These are phyloP conservation scores for Rhyacichthys aspro DNA, from an alignment of 2,797 vertebrate genomes.

Conservation along the genomic window DNA sequence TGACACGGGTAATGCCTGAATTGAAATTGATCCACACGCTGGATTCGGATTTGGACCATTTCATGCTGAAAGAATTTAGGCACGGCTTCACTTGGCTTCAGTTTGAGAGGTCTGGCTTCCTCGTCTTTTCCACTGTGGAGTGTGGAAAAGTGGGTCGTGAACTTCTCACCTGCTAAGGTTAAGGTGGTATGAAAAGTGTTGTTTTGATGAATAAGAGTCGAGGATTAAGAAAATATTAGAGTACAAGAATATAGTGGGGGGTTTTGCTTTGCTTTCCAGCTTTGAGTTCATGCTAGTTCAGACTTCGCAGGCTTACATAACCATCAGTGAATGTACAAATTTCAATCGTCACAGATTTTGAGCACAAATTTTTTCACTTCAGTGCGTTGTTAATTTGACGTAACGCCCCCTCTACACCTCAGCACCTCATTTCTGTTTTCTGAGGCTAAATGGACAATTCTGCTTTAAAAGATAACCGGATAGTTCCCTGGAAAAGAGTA, in stretches of 20 bases:
- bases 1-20: slow-evolving; percentile 34
- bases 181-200: slow-evolving; percentile 9
- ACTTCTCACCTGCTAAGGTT: slow-evolving; percentile 44
- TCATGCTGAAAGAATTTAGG: slow-evolving; percentile 45
- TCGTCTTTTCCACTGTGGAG: slow-evolving; percentile 25
- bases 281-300: no score
- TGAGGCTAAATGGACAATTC: no score
- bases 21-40: slow-evolving; percentile 45
- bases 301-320: no score
- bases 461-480: no score
- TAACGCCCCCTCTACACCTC: no score
- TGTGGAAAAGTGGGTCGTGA: slow-evolving; percentile 39
- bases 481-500: no score
- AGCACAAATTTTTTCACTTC: no score
- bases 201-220: slow-evolving; percentile 4
- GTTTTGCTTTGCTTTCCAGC: no score
- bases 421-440: no score
- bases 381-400: no score
- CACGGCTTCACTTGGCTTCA: slow-evolving; percentile 34
- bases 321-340: no score
- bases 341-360: no score
- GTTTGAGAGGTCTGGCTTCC: slow-evolving; percentile 19
- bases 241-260: background rate
- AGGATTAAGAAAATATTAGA: background rate
- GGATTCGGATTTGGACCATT: slow-evolving; percentile 33